Base-by-base conservation (phyloP, 2,113 vertebrate genomes). In the Ptilorrhoa leucosticta region DNA sequence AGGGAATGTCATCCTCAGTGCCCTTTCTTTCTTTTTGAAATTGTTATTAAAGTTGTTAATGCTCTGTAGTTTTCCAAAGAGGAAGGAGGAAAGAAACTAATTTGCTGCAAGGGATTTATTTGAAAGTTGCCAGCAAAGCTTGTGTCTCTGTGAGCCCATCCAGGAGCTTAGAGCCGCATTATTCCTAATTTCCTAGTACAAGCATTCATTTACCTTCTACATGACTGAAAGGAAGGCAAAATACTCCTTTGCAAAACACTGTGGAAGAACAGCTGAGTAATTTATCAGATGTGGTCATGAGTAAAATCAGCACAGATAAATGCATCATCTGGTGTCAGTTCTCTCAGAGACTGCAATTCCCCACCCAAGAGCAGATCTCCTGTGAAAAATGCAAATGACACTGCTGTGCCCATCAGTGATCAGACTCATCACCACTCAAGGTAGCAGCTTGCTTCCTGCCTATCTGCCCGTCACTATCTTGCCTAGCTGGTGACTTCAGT, bases 221-320 rank as follows among this genome's bases (percentile, higher is more conserved):
- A 27, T 14, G 63, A 39, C 31, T 23, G 15, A 81, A 87, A 79
- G 66, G n/a, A 71, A 89, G 13, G 7, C 16, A 68, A 72, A 71
- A 35, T 3, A 31, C 5, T 61, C 27, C 28, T 81, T 37, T 39
- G 40, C 76, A 48, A 61, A 82, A 45, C 42, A 40, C 44, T 1
- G 0, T 4, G 6, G 47, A 80, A 44, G 17, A 69, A 50, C 31
- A 66, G 57, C n/a, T 8, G 53, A 31, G 53, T 21, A 6, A 30
- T 22, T 1, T 1, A 5, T 61, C 42, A 44, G 33, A 69, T 33
- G 19, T 8, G 8, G 31, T 51, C 40, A n/a, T 0, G 3, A 21
- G 51, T 50, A 19, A 81, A 63, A 40, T 8, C 6, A 60, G 40
- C 65, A 47, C 12, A 44, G 27, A n/a, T 23, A 54, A 70, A 23